phyloP scores from a whole-genome alignment of 2,888 invertebrate genomes.

The Calliopum simillimum region DNA sequence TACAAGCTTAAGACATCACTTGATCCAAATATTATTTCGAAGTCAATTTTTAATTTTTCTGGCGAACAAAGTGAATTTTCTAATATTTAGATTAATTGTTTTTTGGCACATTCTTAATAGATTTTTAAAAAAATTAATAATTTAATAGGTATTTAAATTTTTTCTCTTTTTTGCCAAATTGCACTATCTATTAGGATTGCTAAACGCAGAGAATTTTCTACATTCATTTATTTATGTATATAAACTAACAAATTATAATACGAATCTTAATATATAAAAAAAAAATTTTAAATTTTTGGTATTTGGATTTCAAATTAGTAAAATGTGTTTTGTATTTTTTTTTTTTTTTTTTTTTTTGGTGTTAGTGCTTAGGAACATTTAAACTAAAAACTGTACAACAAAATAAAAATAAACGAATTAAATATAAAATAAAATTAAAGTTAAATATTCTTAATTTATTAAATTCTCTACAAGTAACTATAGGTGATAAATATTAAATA shows the following conservation, averaged over 20 bases:
- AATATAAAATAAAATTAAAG: background rate
- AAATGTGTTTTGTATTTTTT: no score
- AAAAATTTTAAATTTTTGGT: slow-evolving; percentile 16
- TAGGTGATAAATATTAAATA: background rate
- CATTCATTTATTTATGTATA: background rate
- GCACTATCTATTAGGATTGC: slow-evolving; percentile 1
- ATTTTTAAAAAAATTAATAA: no score
- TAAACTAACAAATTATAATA: slow-evolving; percentile 12
- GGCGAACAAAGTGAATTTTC: no score
- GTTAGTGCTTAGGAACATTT: background rate
- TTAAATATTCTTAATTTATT: no score
- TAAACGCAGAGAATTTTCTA: background rate
- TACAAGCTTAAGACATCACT: no score
- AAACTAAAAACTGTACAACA: slow-evolving; percentile 14
- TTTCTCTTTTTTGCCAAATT: background rate
- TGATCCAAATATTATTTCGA: no score
- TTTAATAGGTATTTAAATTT: no score
- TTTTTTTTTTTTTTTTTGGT: no score
- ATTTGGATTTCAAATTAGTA: slow-evolving; percentile 8
- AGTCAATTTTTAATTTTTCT: no score
- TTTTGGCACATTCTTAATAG: no score
- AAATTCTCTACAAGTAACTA: background rate
- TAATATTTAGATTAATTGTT: no score
- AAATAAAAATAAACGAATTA: background rate
- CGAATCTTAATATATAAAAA: background rate